A percentile compares a stretch with the other conserved stretches of the same genome.
These are phyloP conservation scores for Motacilla tschutschensis DNA, from an alignment of 2,113 vertebrate species.

Conservation along the genomic window DNA sequence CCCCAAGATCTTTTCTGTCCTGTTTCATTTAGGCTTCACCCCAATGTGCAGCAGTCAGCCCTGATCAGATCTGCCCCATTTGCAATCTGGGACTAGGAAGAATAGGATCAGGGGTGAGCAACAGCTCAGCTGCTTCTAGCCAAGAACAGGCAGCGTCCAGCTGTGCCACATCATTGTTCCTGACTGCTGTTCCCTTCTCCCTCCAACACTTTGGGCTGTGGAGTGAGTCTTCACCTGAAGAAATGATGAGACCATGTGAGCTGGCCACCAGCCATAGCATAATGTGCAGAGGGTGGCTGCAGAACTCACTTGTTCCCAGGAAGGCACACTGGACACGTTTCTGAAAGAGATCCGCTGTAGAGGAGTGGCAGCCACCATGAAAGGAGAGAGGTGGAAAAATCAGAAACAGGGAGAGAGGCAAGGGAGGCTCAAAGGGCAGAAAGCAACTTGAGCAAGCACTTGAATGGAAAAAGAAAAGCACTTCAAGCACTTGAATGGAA, in stretches of 20 bases:
- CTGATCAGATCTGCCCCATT: not conserved
- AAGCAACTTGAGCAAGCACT: not conserved
- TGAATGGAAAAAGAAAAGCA: not conserved
- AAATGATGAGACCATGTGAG: not conserved
- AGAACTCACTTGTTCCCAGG: not conserved
- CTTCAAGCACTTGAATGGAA: not conserved
- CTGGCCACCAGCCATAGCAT: not conserved
- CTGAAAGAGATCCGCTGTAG: fast-evolving
- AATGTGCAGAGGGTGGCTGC: not conserved
- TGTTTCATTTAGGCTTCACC: not conserved
- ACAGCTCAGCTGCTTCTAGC: fast-evolving
- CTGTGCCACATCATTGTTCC: not conserved
- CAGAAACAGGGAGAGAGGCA: not conserved
- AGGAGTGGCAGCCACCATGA: not conserved
- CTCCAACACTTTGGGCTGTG: not conserved
- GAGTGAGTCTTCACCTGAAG: not conserved
- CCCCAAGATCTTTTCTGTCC: not conserved
- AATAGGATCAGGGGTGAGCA: not conserved
- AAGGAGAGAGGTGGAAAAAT: not conserved
- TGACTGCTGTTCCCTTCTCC: not conserved
- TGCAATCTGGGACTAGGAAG: not conserved
- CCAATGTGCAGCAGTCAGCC: not conserved
- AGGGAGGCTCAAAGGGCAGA: not conserved
- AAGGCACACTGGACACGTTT: fast-evolving
- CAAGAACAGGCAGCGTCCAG: not conserved